phyloP scores from a whole-genome alignment of 2,888 invertebrate genomes.

The Endotricha flammealis region DNA sequence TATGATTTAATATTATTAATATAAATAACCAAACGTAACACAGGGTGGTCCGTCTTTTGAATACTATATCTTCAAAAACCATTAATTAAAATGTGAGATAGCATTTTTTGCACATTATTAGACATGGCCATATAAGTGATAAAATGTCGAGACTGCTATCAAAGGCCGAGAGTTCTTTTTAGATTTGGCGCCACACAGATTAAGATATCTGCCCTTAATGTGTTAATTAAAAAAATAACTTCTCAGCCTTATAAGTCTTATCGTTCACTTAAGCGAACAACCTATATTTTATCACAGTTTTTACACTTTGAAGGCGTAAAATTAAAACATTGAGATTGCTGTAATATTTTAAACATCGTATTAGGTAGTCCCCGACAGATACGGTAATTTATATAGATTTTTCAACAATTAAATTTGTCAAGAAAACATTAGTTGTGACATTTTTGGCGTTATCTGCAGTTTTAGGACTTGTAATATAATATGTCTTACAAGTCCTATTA shows the following conservation, averaged over 20 bases:
- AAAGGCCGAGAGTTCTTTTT: slow-evolving; percentile 58
- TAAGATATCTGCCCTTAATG: slow-evolving; percentile 71
- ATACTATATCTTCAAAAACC: slow-evolving; percentile 40
- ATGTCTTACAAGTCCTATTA: too few species aligned
- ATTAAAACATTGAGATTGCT: slow-evolving; percentile 38
- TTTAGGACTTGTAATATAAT: too few species aligned
- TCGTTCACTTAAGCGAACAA: slow-evolving; percentile 66
- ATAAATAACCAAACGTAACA: slow-evolving; percentile 9
- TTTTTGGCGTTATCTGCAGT: too few species aligned
- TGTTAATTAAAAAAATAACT: slow-evolving; percentile 74
- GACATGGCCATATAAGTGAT: slow-evolving; percentile 56
- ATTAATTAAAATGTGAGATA: slow-evolving; percentile 47
- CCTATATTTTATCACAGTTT: slow-evolving; percentile 58
- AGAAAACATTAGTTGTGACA: too few species aligned
- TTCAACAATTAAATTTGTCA: too few species aligned
- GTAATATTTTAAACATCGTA: slow-evolving; percentile 22
- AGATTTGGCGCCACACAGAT: slow-evolving; percentile 73
- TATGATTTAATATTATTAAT: too few species aligned
- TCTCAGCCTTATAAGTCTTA: slow-evolving; percentile 53
- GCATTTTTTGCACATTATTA: slow-evolving; percentile 66
- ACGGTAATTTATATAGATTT: too few species aligned
- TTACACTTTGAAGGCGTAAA: slow-evolving; percentile 64
- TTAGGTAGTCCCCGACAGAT: neutral
- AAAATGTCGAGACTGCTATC: slow-evolving; percentile 65
- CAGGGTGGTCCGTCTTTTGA: slow-evolving; percentile 53